A percentile compares a stretch with the other conserved stretches of the same genome.
Conservation (phyloP, 2,113 vertebrate species). For the Machaerirhynchus nigripectus region DNA sequence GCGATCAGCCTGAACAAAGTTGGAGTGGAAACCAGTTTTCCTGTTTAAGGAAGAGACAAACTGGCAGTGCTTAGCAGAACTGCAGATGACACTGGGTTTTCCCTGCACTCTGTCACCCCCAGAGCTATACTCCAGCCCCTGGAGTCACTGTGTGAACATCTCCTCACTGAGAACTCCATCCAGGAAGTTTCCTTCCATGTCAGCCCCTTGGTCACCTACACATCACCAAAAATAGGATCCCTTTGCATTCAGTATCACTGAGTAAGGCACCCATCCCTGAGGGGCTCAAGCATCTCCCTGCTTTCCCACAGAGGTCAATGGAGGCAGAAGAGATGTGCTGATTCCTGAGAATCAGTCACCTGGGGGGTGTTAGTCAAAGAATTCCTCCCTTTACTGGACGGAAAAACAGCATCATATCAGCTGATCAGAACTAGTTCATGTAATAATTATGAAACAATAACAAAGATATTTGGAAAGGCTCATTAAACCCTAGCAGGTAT, state of each 20-base stretch:
- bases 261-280: not conserved
- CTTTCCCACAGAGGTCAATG: not conserved
- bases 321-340: not conserved
- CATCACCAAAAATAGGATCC: not conserved
- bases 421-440: not conserved
- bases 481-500: not conserved
- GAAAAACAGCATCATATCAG: not conserved
- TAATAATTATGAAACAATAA: not conserved
- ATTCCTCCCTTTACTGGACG: not conserved
- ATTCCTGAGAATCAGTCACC: not conserved
- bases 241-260: not conserved
- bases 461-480: not conserved
- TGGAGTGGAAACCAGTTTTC: not conserved
- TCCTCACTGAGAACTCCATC: not conserved
- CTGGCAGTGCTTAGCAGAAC: not conserved
- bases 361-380: not conserved
- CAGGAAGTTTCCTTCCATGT: not conserved
- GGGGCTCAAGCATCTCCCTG: not conserved
- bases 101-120: not conserved
- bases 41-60: conserved; percentile 4
- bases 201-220: not conserved
- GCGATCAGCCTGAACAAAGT: not conserved
- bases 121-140: not conserved
- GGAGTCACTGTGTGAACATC: not conserved
- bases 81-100: not conserved